A percentile compares a stretch with the other conserved stretches of the same genome.
These are phyloP conservation scores for Ditula angustiorana DNA, from an alignment of 2,888 invertebrate species.

Conservation along the genomic window DNA sequence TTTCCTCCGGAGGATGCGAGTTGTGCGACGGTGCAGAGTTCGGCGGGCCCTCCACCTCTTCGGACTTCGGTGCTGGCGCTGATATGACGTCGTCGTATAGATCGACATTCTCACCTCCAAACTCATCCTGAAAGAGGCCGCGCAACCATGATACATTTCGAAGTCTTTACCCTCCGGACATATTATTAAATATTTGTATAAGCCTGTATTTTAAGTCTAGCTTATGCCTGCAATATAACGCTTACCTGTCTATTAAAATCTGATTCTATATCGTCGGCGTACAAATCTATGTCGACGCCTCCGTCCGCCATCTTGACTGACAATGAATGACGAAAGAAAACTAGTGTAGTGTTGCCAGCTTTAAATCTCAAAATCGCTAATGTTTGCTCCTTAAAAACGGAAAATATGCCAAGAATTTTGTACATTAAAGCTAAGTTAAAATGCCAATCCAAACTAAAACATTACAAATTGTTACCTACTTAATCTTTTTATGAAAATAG, in stretches of 20 bases:
- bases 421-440: too few species aligned
- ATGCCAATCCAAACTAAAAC: too few species aligned
- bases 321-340: conserved; percentile 46
- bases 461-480: too few species aligned
- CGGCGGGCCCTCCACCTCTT: conserved; percentile 84
- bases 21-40: conserved; percentile 83
- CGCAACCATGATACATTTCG: conserved; percentile 40
- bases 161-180: not conserved
- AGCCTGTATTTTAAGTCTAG: not conserved
- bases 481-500: too few species aligned
- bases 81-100: conserved; percentile 98
- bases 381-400: too few species aligned
- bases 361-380: too few species aligned
- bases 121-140: conserved; percentile 88
- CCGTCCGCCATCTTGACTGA: conserved; percentile 93
- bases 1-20: conserved; percentile 87
- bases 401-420: too few species aligned
- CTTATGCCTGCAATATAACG: conserved; percentile 57
- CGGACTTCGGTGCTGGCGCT: conserved; percentile 88
- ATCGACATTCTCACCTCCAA: conserved; percentile 95
- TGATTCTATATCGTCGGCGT: conserved; percentile 98
- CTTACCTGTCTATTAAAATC: conserved; percentile 89
- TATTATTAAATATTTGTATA: not conserved
- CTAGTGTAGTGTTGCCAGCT: too few species aligned
- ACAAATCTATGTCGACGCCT: conserved; percentile 98